Evolutionary conservation across 1,140 invertebrate species (phyloP).

Genomic region (Protaetia brevitarsis): DNA sequence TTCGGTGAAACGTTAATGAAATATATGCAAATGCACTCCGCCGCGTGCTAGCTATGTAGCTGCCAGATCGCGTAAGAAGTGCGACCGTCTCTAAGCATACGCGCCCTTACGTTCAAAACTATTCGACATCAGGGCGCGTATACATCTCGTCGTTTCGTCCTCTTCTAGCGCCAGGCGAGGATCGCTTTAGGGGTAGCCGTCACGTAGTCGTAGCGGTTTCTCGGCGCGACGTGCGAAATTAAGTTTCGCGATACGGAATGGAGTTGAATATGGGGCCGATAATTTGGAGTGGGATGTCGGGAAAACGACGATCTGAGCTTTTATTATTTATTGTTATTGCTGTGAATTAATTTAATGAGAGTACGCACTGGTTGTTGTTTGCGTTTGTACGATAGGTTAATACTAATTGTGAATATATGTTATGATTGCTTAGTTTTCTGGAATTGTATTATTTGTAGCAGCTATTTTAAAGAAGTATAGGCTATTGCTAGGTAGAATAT

Average conservation of each 20-base stretch:
- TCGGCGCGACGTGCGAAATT: not conserved
- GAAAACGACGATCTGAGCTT: constrained; percentile 2
- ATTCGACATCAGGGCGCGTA: not conserved
- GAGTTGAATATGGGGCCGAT: constrained; percentile 14
- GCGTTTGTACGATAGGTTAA: too few relatives aligned
- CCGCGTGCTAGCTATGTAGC: constrained; percentile 31
- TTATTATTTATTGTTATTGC: constrained; percentile 10
- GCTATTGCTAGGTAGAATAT: too few relatives aligned
- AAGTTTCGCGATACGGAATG: constrained; percentile 15
- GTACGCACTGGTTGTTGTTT: not conserved
- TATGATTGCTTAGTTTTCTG: too few relatives aligned
- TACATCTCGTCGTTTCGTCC: not conserved
- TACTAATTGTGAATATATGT: too few relatives aligned
- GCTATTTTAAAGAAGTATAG: too few relatives aligned
- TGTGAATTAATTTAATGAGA: constrained; percentile 6
- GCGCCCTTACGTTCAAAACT: not conserved
- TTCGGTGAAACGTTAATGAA: constrained; percentile 34
- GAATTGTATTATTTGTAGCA: too few relatives aligned
- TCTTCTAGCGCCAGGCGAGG: not conserved
- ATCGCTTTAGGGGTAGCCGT: not conserved
- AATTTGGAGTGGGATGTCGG: constrained; percentile 11
- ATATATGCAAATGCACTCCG: constrained; percentile 41
- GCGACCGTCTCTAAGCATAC: not conserved
- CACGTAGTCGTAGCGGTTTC: not conserved
- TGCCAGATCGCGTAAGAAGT: not conserved